Evolutionary conservation across 2,888 invertebrate genomes (phyloP), one percentile per base, ranked within the genome.

Genomic region (Drosophila buzzatii): DNA sequence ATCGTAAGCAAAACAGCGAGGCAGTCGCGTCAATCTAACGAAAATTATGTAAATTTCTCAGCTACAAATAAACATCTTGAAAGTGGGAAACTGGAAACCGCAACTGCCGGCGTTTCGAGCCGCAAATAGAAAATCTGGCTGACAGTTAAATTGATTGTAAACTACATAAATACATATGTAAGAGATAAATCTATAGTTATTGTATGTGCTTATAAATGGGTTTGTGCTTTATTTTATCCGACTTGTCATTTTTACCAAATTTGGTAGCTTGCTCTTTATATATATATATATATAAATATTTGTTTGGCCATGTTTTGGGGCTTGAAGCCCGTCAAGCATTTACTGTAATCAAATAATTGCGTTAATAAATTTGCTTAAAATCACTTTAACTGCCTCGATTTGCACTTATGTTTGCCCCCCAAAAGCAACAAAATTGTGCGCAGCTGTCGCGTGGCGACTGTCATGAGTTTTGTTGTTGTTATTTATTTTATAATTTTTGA

Each of bases 111-210:
- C 85, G 69, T 71, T 84, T 71, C 67, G 58, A 71, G 83, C 65
- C 71, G 53, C 69, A 68, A 73, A 74, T 70, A 71, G 74, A 81
- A 81, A 81, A 82, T 85, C 63, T 70, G 57, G 58, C 72, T 80
- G 84, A 88, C 89, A 84, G 83, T 73, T 88, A 85, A 85, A 85
- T 88, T 85, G 89, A 83, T 85, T 79, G 77, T 85, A 73, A 70
- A 72, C 85, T 76, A 70, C 72, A 79, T 73, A 70, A 69, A 72
- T 70, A 77, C 70, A 76, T 53, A 74, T 73, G 85, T 71, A 74
- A 57, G 68, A 75, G 71, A 75, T 73, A 70, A 53, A 77, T 73
- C 65, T 73, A 55, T 71, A 59, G 76, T 63, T 67, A 66, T 59
- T 59, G 37, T 70, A 35, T 59, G 52, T 57, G 37, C 9, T 59